Evolutionary conservation across 1,140 invertebrate genomes (phyloP).

Genomic region (Eubasilissa regina): DNA sequence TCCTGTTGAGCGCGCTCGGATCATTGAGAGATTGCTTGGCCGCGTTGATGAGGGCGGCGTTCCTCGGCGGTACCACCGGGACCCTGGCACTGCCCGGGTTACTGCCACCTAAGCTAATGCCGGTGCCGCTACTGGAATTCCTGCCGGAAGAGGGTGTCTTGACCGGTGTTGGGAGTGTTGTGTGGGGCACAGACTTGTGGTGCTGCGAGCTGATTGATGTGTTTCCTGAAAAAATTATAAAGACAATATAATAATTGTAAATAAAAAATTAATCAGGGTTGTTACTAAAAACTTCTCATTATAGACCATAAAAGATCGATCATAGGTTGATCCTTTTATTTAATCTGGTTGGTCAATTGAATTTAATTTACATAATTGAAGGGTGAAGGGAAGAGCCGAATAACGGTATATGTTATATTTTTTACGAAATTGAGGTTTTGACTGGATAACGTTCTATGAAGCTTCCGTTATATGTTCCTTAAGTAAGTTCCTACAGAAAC

Average conservation of each 20-base stretch:
- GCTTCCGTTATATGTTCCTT: too few species aligned
- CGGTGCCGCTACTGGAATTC: background rate
- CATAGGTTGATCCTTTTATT: too few species aligned
- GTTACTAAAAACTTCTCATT: too few species aligned
- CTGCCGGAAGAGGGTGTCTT: conserved; percentile 17
- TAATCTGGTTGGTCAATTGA: too few species aligned
- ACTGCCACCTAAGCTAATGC: background rate
- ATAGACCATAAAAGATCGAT: background rate
- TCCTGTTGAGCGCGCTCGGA: conserved; percentile 79
- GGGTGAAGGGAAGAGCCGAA: too few species aligned
- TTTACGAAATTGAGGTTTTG: too few species aligned
- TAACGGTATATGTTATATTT: too few species aligned
- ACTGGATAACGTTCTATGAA: too few species aligned
- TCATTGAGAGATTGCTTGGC: conserved; percentile 74
- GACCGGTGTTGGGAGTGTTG: background rate
- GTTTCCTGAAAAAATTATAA: conserved; percentile 40
- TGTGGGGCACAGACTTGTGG: conserved; percentile 47
- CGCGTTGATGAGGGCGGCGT: conserved; percentile 73
- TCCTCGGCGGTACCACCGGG: conserved; percentile 64
- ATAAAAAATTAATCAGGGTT: too few species aligned
- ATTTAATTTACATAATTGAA: too few species aligned
- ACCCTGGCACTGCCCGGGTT: conserved; percentile 48
- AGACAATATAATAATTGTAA: too few species aligned
- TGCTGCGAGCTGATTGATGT: conserved; percentile 58
- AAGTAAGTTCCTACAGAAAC: too few species aligned